Evolutionary conservation across 2,888 invertebrate species (phyloP), one percentile per base, ranked within the genome.

Genomic region (Cryptocephalus primarius): DNA sequence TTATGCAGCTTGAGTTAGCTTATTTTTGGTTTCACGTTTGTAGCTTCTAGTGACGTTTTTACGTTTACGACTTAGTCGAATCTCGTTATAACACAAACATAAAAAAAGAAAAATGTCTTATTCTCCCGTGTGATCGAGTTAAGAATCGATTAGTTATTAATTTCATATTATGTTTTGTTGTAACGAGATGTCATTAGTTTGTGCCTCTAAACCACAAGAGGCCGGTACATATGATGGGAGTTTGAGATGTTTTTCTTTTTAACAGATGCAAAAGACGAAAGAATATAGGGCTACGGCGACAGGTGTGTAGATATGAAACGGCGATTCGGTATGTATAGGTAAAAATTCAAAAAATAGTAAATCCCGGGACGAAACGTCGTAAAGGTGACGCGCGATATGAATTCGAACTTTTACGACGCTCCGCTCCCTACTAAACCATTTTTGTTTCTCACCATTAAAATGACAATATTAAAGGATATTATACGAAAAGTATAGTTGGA

Each of bases 221-320:
- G 22, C 3, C 22, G 22, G 22, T 22, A 22, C 22, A 6, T 22
- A 4, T 6, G 22, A 68, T 69, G 70, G 71, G 70, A 70, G 70
- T 69, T 63, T 72, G 73, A 75, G 73, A 70, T 74, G 22, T 22
- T 75, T 73, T 75, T 77, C 62, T 67, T 75, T 76, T 76, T 74
- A 73, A 61, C 81, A 83, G 83, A 83, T 80, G 80, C 80, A 69
- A 82, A 80, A 72, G 83, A 83, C 69, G 83, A 83, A 73, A 80
- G 79, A 74, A 82, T 83, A 75, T 83, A 67, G 62, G 22, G 53
- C 56, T 42, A 46, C 49, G 39, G 52, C 52, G 55, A 42, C 46
- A 51, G 48, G 48, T 40, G n/a, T 50, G 42, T 48, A 40, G 40
- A 49, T 47, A 43, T 42, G 46, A 44, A 54, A 49, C 43, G 47